Base-by-base conservation (phyloP, 2,113 vertebrate genomes). In the Rhagologus leucostigma region DNA sequence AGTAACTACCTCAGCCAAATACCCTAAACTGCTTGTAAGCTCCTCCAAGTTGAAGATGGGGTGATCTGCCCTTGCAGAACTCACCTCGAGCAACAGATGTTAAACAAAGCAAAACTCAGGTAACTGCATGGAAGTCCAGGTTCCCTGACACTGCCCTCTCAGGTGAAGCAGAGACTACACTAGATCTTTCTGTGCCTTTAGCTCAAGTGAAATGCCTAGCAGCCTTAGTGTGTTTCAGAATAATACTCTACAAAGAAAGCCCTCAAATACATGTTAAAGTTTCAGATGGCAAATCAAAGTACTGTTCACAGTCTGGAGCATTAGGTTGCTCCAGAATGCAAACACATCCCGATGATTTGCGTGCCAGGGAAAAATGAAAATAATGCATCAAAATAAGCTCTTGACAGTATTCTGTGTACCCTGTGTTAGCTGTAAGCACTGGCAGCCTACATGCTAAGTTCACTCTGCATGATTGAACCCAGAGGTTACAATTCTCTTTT, bases 301-400 rank as follows among this genome's bases (percentile, higher is more conserved):
- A 42, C 50, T 1, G 1, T 39, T 83, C 0, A 0, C 30, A 22
- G 35, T 46, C 63, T 44, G 42, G 26, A 83, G n/a, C 5, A 1
- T 60, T 26, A 76, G 22, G n/a, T 30, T 71, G 77, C n/a, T 33
- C 46, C 3, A 2, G 32, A 57, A 0, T 35, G 81, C 46, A 76
- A 82, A 71, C 50, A 33, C 20, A 52, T 16, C 18, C 49, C 81
- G 26, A 63, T 41, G 2, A 1, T 57, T 69, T 5, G 4, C 27
- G 33, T 70, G 69, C 16, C 53, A 44, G n/a, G 23, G 24, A 67
- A 73, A 91, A 94, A 90, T 84, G 80, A 79, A 91, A 95, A 76
- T 55, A 35, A 96, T 89, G 65, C 55, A 90, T 84, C 84, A 90
- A 79, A 77, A 80, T 30, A 63, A 89, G 71, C n/a, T n/a, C 41